Conservation (phyloP, 2,888 invertebrate genomes). For the Lepidocyrtinus sp. region DNA sequence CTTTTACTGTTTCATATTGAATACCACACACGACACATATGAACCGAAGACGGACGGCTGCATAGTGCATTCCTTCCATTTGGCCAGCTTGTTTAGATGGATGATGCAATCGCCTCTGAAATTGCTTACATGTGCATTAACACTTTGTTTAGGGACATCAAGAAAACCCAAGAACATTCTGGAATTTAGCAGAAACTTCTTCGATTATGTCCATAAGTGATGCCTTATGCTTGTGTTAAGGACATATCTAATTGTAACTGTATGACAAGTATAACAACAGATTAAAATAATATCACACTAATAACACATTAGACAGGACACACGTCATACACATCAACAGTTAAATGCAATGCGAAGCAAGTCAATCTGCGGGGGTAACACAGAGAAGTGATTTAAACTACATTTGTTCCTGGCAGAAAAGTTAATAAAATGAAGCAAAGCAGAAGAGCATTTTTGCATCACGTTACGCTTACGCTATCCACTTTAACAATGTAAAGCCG, state of each 20-base stretch:
- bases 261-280: not conserved
- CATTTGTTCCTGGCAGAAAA: too few relatives aligned
- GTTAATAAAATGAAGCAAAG: too few relatives aligned
- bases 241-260: not conserved
- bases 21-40: not conserved
- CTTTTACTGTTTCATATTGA: not conserved
- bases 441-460: too few relatives aligned
- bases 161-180: not conserved
- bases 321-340: not conserved
- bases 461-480: too few relatives aligned
- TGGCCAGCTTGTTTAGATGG: not conserved
- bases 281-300: not conserved
- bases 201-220: not conserved
- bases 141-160: not conserved
- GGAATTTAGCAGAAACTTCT: conserved; percentile 1
- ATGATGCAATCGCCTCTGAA: too few relatives aligned
- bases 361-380: not conserved
- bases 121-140: not conserved
- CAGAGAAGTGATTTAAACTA: too few relatives aligned
- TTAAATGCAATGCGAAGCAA: not conserved
- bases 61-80: not conserved
- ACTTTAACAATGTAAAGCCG: too few relatives aligned
- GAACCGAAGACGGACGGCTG: not conserved
- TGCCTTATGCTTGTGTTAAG: not conserved
- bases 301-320: not conserved